Base-by-base conservation (phyloP, 2,888 invertebrate genomes). In the Diploptera punctata region DNA sequence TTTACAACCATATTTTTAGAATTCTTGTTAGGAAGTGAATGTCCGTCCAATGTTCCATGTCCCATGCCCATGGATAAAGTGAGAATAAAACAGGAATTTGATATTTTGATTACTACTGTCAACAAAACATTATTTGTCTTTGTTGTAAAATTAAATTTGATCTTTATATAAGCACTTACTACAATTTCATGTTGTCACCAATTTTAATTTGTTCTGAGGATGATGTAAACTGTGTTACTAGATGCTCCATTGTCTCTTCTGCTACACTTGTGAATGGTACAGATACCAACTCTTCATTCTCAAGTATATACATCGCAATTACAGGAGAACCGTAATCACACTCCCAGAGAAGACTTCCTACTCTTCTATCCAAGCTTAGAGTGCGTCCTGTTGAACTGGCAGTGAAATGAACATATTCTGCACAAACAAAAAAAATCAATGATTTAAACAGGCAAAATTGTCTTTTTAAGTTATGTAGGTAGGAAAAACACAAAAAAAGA, bases 261-360 rank as follows among this genome's bases (percentile, higher is more conserved):
- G 96, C 95, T 57, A 97, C 90, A 33, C 94, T 94, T 67, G 94
- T 94, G 82, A 97, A 96, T 0, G 97, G 97, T 61, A 95, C 89
- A 69, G 92, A 90, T 52, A 94, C 86, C 67, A 97, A 86, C 1
- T 94, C 93, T 67, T 92, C 91, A 21, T 89, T 86, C 76, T 91
- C 91, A 70, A 93, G 83, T 18, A 92, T 83, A 81, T 97, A 99
- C 74, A 95, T 90, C 0, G 95, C 97, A 62, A 98, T 93, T 0
- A 98, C 92, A 0, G 98, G 98, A 52, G 96, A 95, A 69, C 90
- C 91, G 47, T 96, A 88, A 81, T 97, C 92, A 62, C 89, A 88
- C 76, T 94, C 91, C 98, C 98, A 99, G 24, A 95, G 83, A 67
- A 95, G 86, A 74, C 90, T 90, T 0, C 96, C 95, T n/a, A 90